Percentiles rank a stretch among this genome's conserved stretches.
phyloP scores from a whole-genome alignment of 2,888 invertebrate species.

The Arrhopalites spinosus region DNA sequence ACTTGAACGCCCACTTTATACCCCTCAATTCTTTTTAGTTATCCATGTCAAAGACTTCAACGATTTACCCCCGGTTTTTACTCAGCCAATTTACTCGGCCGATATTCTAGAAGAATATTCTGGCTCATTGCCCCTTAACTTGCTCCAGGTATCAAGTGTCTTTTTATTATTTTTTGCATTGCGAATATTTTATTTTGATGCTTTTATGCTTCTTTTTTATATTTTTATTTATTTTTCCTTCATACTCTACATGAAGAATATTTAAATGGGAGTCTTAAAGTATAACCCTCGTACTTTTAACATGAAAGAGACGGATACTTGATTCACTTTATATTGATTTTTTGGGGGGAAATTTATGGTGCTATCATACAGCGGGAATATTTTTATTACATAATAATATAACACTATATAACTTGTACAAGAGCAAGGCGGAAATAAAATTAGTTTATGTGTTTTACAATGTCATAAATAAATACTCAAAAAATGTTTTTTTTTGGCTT shows the following conservation, averaged over 20 bases:
- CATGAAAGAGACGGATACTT: slow-evolving; percentile 19
- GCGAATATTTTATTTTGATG: slow-evolving; percentile 1
- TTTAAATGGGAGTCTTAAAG: too few species aligned
- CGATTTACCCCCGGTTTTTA: slow-evolving; percentile 84
- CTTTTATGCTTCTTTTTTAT: background rate
- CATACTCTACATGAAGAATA: too few species aligned
- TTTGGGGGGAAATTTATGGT: slow-evolving; percentile 12
- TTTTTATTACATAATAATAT: too few species aligned
- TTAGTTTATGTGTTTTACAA: slow-evolving; percentile 23
- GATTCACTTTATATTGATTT: slow-evolving; percentile 27
- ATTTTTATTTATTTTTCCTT: background rate
- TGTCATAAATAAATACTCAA: slow-evolving; percentile 21
- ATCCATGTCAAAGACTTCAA: slow-evolving; percentile 69
- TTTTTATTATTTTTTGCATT: slow-evolving; percentile 14
- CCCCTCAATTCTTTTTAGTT: too few species aligned
- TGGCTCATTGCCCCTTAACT: slow-evolving; percentile 62
- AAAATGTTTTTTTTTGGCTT: background rate
- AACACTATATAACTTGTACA: slow-evolving; percentile 6
- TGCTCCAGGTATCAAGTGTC: slow-evolving; percentile 57
- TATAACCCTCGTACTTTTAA: too few species aligned
- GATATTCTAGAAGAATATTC: slow-evolving; percentile 76
- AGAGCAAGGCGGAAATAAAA: slow-evolving; percentile 17
- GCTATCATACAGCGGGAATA: too few species aligned
- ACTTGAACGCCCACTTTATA: background rate
- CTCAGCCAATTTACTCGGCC: slow-evolving; percentile 72